Base-by-base conservation (phyloP, 2,113 vertebrate species). In the Callospermophilus lateralis region DNA sequence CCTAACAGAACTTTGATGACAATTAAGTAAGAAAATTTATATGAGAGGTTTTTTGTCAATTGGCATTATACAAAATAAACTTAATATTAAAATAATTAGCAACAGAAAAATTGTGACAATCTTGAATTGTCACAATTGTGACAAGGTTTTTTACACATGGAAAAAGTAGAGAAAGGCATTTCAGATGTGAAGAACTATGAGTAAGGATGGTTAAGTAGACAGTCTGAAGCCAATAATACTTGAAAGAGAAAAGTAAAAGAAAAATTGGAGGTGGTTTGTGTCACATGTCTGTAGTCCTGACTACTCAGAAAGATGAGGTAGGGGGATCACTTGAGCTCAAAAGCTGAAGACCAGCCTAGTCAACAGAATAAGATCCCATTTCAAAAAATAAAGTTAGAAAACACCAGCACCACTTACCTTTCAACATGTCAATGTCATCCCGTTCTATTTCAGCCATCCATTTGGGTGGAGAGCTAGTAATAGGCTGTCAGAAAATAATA, bases 371-470 rank as follows among this genome's bases (percentile, higher is more conserved):
- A 53, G 76, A 87, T 28, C 13, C 32, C 15, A 16, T 68, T 13
- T 68, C 12, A 68, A 68, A 68, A 70, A 70, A 70, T 17, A 70
- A 19, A 70, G 15, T 70, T 70, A 19, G 67, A 70, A n/a, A 34
- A n/a, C 67, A 70, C 34, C 67, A 70, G 34, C 7, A n/a, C 34
- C 67, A n/a, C 67, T 45, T 98, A 99, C 99, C 99, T 99, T 99
- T 99, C 92, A 99, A 98, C 99, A 99, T 99, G 96, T 99, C 99
- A 17, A 99, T 99, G 98, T 99, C 99, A 95, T 99, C 99, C 68
- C 99, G 99, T 98, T 99, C 99, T 91, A 99, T 98, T 97, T 99
- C 99, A 97, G 99, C 99, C 99, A 99, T 99, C 99, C 99, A 99
- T 96, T 99, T 99, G 3, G 99, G 99, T 84, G 99, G 99, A 51